Evolutionary conservation across 2,113 vertebrate genomes (phyloP).

Genomic region (Suncus etruscus): DNA sequence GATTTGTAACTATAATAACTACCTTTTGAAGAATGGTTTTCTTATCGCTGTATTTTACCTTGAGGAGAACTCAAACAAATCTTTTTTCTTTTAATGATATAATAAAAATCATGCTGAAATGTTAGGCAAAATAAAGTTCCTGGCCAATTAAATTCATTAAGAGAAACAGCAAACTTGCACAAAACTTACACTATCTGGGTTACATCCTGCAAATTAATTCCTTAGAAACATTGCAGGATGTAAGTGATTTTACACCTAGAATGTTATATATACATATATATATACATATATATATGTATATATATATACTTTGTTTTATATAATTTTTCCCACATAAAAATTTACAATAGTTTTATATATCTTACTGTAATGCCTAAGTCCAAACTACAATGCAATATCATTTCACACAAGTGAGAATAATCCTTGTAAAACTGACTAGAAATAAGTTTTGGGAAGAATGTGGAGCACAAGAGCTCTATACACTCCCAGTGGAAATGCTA

Average conservation of each 20-base stretch:
- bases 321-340: too few relatives aligned
- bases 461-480: too few relatives aligned
- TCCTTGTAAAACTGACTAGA: too few relatives aligned
- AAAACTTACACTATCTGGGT: not conserved
- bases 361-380: too few relatives aligned
- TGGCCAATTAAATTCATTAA: not conserved
- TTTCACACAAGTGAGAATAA: too few relatives aligned
- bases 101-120: not conserved
- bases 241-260: not conserved
- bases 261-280: not conserved
- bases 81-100: not conserved
- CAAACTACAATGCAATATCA: too few relatives aligned
- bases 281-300: not conserved
- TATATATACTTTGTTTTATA: too few relatives aligned
- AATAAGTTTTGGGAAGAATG: too few relatives aligned
- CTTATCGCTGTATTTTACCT: not conserved
- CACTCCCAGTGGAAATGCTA: too few relatives aligned
- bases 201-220: not conserved
- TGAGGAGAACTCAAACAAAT: not conserved
- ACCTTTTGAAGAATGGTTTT: slow-evolving; percentile 6
- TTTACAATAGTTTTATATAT: too few relatives aligned
- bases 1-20: slow-evolving; percentile 14
- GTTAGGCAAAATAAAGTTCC: not conserved
- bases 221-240: not conserved
- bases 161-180: not conserved